Evolutionary conservation across 2,888 invertebrate species (phyloP).

Genomic region (Nemurella pictetii): DNA sequence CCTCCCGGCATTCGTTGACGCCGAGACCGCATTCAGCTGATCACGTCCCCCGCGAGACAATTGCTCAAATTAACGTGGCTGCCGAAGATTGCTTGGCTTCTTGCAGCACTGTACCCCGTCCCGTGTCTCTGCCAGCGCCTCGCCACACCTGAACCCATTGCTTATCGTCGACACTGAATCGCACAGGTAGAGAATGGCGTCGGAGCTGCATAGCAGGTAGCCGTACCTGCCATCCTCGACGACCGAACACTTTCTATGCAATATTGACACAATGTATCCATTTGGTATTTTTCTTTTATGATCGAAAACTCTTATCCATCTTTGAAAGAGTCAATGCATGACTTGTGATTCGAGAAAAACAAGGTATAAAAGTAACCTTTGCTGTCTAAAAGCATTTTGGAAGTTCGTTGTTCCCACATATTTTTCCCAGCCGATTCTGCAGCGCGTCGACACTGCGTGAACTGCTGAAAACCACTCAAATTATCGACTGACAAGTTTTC

Average conservation of each 20-base stretch:
- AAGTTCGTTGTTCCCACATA: background rate
- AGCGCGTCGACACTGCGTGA: background rate
- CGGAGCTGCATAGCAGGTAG: background rate
- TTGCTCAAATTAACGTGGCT: background rate
- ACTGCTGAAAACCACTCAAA: background rate
- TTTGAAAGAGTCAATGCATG: background rate
- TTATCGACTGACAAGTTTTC: background rate
- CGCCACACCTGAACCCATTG: background rate
- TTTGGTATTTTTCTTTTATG: background rate
- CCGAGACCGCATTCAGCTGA: background rate
- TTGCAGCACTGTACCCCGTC: background rate
- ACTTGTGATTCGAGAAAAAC: background rate
- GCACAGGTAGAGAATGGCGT: conserved; percentile 10
- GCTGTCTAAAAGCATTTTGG: background rate
- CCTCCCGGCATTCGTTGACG: background rate
- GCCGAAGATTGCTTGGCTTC: background rate
- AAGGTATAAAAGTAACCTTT: background rate
- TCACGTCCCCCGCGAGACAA: conserved; percentile 5
- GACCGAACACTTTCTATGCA: background rate
- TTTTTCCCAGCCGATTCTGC: background rate
- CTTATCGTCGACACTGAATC: background rate
- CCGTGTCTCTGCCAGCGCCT: background rate
- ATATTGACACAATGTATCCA: conserved; percentile 22
- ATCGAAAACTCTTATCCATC: background rate
- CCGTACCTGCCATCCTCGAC: background rate